Evolutionary conservation across 2,888 invertebrate species (phyloP), one percentile per base, ranked within the genome.

Genomic region (Argyresthia goedartella): DNA sequence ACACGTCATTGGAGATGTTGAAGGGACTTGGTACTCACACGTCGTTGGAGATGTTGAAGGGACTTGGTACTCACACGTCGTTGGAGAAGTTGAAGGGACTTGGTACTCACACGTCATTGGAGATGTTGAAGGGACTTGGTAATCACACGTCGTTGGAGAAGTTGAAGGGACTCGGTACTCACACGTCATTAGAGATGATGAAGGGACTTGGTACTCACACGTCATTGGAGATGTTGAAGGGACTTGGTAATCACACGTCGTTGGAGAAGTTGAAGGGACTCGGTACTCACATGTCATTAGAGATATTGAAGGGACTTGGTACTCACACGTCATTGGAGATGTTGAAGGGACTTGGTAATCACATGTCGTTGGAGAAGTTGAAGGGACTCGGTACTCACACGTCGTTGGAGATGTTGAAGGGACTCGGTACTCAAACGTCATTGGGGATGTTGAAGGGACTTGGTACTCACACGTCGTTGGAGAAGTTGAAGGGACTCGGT

Each of bases 381-480:
- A 98, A 99, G 0, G 98, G 97, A n/a, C n/a, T n/a, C n/a, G n/a
- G n/a, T n/a, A n/a, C n/a, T n/a, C n/a, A n/a, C n/a, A n/a, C 95
- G 71, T 99, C 99, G 78, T 99, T 99, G 1, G 98, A 98, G 58
- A 99, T 93, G 73, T 99, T 99, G 81, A 98, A 99, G 0, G 98
- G 97, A n/a, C n/a, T n/a, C n/a, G n/a, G n/a, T n/a, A n/a, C n/a
- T n/a, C n/a, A n/a, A n/a, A n/a, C 95, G 71, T 99, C 99, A 78
- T 99, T 99, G 1, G 98, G 98, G 58, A 99, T 93, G 73, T 99
- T 99, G 81, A 98, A 99, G 0, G 98, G 97, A n/a, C n/a, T n/a
- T n/a, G n/a, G n/a, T n/a, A n/a, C n/a, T n/a, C n/a, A n/a, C n/a
- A n/a, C 95, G 71, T 99, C 99, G 78, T 99, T 99, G 1, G 98